Evolutionary conservation across 2,888 invertebrate genomes (phyloP), one percentile per base, ranked within the genome.

Genomic region (Tachina lurida): DNA sequence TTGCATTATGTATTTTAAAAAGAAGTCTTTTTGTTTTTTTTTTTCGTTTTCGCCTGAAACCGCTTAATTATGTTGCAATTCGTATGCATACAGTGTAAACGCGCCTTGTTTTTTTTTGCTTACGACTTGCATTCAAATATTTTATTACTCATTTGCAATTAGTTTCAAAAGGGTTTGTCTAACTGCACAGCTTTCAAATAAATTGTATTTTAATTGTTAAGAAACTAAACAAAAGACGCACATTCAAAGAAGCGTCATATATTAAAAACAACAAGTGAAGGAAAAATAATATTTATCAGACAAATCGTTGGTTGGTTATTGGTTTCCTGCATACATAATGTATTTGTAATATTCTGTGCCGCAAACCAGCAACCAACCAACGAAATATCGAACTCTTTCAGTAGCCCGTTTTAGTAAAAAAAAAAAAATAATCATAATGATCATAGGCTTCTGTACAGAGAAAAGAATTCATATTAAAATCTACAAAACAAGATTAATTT

Each of bases 51-150:
- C 52, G 58, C 41, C 31, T 52, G 31, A 19, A 67, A 76, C 54
- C 71, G 65, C 78, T 68, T 86, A 80, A 86, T 86, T 86, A 83
- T 86, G 83, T 80, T 86, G 86, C 86, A 83, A 86, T 86, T 86
- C 62, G 86, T 86, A 86, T 86, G 83, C 83, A 86, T 73, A 47
- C 22, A 31, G 73, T 85, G 81, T 73, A 67, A 77, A 74, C 81
- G 77, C 85, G 63, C 78, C 85, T 63, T 70, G 31, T 54, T 77
- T 52, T 77, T 39, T 47, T 60, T 43, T 47, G 39, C 58, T 71
- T 47, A 15, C 58, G 67, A 43, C 39, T 60, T 54, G 58, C 58
- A 77, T 71, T 54, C 19, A 62, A 71, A 63, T 77, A 43, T 58
- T 68, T 78, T 70, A 79, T 75, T 84, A 84, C 63, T 74, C 68